Conservation (phyloP, 2,113 vertebrate genomes). For the Bubo blakistoni region DNA sequence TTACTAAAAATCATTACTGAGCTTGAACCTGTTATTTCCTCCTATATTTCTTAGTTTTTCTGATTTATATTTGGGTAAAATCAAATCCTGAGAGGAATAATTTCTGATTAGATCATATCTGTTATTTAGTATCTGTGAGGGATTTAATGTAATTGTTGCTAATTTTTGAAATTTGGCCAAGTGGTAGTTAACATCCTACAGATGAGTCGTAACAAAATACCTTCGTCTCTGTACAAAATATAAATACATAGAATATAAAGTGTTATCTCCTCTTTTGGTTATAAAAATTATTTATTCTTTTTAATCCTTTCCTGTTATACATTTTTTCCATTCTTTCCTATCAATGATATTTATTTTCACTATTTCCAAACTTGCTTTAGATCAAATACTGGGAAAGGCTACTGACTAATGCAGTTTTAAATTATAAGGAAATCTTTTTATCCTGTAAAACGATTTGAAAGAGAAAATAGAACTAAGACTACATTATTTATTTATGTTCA, state of each 20-base stretch:
- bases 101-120: constrained; percentile 47
- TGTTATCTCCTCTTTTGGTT: not conserved
- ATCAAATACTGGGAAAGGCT: not conserved
- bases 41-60: constrained; percentile 28
- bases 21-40: constrained; percentile 16
- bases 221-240: not conserved
- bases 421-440: not conserved
- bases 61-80: constrained; percentile 44
- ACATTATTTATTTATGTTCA: not conserved
- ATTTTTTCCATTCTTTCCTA: not conserved
- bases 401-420: not conserved
- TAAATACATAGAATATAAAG: not conserved
- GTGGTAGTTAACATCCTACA: not conserved
- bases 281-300: not conserved
- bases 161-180: constrained; percentile 49
- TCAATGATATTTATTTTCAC: not conserved
- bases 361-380: not conserved
- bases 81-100: constrained; percentile 31
- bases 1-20: constrained; percentile 30
- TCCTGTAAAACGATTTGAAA: not conserved
- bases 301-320: not conserved
- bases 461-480: not conserved
- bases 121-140: constrained; percentile 22
- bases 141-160: constrained; percentile 26
- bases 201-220: not conserved